Percentiles rank a stretch among this genome's conserved stretches.
These are phyloP conservation scores for Atherinosoma microstoma DNA, from an alignment of 2,797 vertebrate species.

Conservation along the genomic window DNA sequence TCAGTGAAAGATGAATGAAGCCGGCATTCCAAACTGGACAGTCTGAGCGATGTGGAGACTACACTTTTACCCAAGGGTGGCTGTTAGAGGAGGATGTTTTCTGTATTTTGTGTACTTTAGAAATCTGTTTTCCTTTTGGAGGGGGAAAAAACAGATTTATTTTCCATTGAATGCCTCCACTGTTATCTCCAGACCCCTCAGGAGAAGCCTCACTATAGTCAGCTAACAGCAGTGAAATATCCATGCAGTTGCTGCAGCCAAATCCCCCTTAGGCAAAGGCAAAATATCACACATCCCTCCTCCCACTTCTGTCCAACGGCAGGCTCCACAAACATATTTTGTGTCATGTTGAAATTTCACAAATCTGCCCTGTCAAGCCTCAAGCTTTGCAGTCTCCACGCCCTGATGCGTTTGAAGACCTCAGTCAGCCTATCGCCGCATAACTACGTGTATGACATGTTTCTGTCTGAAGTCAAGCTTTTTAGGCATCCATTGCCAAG, in stretches of 20 bases:
- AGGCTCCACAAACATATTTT: conserved; percentile 63
- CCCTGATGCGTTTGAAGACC: conserved; percentile 59
- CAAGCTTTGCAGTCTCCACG: conserved; percentile 52
- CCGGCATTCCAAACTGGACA: conserved; percentile 48
- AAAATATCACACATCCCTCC: conserved; percentile 41
- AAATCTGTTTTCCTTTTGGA: conserved; percentile 46
- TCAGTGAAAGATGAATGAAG: conserved; percentile 53
- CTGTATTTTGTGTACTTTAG: conserved; percentile 34
- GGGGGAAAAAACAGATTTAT: conserved; percentile 29
- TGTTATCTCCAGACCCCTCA: conserved; percentile 56
- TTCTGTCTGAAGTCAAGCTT: conserved; percentile 60
- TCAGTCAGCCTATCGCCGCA: conserved; percentile 46
- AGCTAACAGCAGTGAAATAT: conserved; percentile 68
- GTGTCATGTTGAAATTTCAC: conserved; percentile 64
- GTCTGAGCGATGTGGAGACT: conserved; percentile 41
- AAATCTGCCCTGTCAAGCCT: conserved; percentile 56
- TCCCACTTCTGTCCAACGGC: conserved; percentile 31
- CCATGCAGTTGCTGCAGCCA: conserved; percentile 63
- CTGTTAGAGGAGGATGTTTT: conserved; percentile 47
- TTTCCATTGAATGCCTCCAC: conserved; percentile 46
- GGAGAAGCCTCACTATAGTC: conserved; percentile 59
- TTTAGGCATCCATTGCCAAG: conserved; percentile 42
- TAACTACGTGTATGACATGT: conserved; percentile 57
- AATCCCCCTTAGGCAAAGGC: conserved; percentile 62
- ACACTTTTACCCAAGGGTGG: conserved; percentile 42